Evolutionary conservation across 2,888 invertebrate species (phyloP), one percentile per base, ranked within the genome.

Genomic region (Aspidiotus rigidus): DNA sequence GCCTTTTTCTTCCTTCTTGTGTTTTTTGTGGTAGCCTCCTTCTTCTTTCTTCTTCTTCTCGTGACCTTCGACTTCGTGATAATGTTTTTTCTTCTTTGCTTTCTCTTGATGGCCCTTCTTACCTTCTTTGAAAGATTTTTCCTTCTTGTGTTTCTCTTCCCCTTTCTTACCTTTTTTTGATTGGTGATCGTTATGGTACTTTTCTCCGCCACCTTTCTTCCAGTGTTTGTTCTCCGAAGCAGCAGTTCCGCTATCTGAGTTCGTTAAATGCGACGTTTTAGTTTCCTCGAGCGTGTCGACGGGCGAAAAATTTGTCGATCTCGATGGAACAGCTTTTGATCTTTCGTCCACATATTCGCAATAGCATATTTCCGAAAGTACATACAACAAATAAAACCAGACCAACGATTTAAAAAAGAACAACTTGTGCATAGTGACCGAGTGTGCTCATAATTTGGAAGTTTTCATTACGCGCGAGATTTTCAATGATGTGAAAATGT

Each of bases 91-190:
- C 69, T 72, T 81, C 80, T 81, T 80, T 74, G 83, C 86, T 75
- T 87, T 86, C 75, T 88, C 86, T 74, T 88, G 87, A 74, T 88
- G 86, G 0, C 89, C 89, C 75, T 87, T 87, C 73, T 85, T 81
- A 7, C 84, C 85, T 62, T 87, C 85, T 73, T 85, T 84, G 73
- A 86, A 82, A 70, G 85, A 83, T 75, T 89, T 87, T 71, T 85
- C 81, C 13, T 84, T 83, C 75, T 87, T 85, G 78, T 88, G 86
- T 0, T 85, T 86, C 72, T 88, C 87, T 73, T 86, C 84, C 1
- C 85, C 86, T 75, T 88, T 85, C 72, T 86, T 86, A 0, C 86
- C 87, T 72, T 87, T 84, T 42, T 84, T 82, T 70, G 83, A 79
- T 73, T 85, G 82, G 73, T 87, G 84, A 72, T 85, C 83, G 0